Base-by-base conservation (phyloP, 2,888 invertebrate species). In the Coelinius sp. region DNA sequence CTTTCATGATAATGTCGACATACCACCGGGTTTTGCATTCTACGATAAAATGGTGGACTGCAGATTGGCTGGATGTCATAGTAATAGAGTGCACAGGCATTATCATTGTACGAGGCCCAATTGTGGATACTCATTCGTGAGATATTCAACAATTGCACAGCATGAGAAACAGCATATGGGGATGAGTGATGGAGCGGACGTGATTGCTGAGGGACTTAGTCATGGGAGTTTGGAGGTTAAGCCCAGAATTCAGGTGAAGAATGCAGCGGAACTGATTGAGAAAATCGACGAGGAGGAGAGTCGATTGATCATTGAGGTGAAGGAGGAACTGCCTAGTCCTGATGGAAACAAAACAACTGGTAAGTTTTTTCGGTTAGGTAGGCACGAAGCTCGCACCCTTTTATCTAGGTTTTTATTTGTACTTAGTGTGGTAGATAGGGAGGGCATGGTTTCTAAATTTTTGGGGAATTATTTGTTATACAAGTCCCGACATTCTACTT, bases 11-110 rank as follows among this genome's bases (percentile, higher is more conserved):
- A 92, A 94, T 79, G 91, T 93, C 52, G 94, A 94, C 79, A 93
- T 97, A 68, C 88, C 95, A 41, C 94, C 96, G 63, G 95, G 95
- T 0, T 97, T 95, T 83, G 94, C 95, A 74, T 95, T 95, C 86
- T 97, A 94, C 86, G 94, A 94, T 83, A 90, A 89, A 65, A 92
- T 91, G 83, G 91, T 93, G 17, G 93, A 94, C 82, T 94, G 94
- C 82, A 90, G 93, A 31, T 86, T 93, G 44, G 86, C 89, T 1
- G 91, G 90, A 73, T 95, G 94, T 84, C 91, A 90, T 75, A 92
- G 93, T 85, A 94, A 93, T 84, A 91, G 92, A 80, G 88, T 91
- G n/a, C 92, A 92, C 80, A 89, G 92, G 25, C 95, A 95, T 86
- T 95, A 93, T 85, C 95, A 95, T 85, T 95, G 95, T 84, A 91